Conservation (phyloP, 2,888 invertebrate species). For the Cosmia trapezina region DNA sequence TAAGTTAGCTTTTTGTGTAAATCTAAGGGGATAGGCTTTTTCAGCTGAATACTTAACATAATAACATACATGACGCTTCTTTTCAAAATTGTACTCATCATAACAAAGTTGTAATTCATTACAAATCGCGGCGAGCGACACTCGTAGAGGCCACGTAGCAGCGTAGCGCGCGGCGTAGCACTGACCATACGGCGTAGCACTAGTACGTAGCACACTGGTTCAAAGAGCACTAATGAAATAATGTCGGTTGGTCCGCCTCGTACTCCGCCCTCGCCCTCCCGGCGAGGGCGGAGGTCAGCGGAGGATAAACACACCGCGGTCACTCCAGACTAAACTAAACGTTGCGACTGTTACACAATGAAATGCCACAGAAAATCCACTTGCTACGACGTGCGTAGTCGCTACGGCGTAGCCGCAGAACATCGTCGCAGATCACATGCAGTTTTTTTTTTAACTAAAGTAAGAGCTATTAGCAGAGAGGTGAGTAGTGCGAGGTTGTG, state of each 20-base stretch:
- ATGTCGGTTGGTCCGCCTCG: neutral
- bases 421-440: no score
- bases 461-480: no score
- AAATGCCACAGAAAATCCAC: neutral
- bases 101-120: neutral
- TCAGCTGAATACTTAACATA: neutral
- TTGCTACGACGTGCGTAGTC: constrained; percentile 1
- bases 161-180: constrained; percentile 2
- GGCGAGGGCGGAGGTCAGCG: constrained; percentile 1
- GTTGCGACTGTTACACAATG: neutral
- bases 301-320: neutral
- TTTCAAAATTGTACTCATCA: neutral
- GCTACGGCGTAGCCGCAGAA: neutral
- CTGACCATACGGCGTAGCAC: constrained; percentile 2
- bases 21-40: neutral
- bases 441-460: no score
- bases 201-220: constrained; percentile 3
- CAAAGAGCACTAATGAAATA: constrained; percentile 10
- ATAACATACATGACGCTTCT: neutral
- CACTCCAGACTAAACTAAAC: neutral
- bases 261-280: no score
- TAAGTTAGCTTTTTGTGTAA: neutral
- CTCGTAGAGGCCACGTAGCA: constrained; percentile 6
- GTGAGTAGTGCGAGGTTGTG: no score
- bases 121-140: constrained; percentile 1